Evolutionary conservation across 2,797 vertebrate genomes (phyloP).

Genomic region (Myioborus melanocephalus): DNA sequence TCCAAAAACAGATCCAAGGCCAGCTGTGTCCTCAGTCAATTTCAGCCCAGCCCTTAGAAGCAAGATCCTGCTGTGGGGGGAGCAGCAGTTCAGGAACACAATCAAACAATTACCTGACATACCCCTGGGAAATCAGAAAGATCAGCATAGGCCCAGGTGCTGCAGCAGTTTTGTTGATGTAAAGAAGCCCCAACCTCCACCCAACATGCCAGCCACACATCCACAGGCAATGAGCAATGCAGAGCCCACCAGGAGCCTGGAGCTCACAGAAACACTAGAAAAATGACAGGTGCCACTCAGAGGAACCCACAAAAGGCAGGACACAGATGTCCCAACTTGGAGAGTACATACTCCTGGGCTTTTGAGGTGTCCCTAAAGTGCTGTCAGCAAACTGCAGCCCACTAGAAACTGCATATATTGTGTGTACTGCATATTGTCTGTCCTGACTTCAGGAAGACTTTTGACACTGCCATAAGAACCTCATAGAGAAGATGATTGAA

Average conservation of each 20-base stretch:
- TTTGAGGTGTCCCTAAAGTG: background rate
- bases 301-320: background rate
- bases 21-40: background rate
- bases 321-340: background rate
- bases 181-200: background rate
- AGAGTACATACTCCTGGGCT: background rate
- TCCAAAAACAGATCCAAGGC: background rate
- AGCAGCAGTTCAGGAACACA: background rate
- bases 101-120: background rate
- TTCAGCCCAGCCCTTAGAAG: background rate
- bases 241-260: background rate
- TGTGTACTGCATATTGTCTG: background rate
- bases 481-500: background rate
- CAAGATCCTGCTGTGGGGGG: background rate
- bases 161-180: background rate
- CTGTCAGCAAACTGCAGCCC: background rate
- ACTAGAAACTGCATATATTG: background rate
- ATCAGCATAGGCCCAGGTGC: background rate
- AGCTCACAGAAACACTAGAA: background rate
- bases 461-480: background rate
- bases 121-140: background rate
- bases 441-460: background rate
- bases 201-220: background rate
- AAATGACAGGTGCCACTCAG: background rate
- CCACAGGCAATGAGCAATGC: background rate